Evolutionary conservation across 2,113 vertebrate genomes (phyloP).

Genomic region (Plecturocebus donacophilus): DNA sequence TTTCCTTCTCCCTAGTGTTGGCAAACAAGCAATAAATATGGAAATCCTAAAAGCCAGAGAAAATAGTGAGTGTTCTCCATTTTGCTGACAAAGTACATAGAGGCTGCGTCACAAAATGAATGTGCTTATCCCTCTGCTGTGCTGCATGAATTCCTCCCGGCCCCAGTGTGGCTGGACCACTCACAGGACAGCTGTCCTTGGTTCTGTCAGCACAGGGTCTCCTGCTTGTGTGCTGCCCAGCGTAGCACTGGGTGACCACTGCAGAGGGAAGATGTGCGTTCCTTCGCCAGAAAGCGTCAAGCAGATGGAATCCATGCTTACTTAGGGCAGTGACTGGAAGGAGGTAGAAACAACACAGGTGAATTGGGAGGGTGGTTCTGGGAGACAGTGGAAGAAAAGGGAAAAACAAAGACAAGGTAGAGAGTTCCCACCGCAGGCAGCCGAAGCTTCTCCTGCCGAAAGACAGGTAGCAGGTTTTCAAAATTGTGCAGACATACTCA

Average conservation of each 20-base stretch:
- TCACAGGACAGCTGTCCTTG: conserved; percentile 44
- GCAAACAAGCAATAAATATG: conserved; percentile 84
- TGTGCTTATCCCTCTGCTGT: conserved; percentile 7
- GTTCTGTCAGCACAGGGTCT: conserved; percentile 22
- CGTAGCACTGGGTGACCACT: accelerated
- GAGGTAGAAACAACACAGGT: neutral
- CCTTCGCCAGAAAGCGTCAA: neutral
- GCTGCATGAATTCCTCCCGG: neutral
- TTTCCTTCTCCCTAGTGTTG: conserved; percentile 39
- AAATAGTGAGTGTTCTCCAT: conserved; percentile 56
- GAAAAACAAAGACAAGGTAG: neutral
- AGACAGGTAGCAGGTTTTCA: neutral
- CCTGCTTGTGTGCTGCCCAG: neutral
- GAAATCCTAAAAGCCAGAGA: conserved; percentile 78
- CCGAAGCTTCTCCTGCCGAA: neutral
- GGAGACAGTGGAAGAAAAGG: accelerated
- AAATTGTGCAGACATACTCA: neutral
- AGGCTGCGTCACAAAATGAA: conserved; percentile 37
- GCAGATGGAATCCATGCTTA: neutral
- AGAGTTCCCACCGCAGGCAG: neutral
- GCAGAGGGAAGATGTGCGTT: neutral
- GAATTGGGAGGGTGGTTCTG: accelerated
- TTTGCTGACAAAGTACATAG: conserved; percentile 49
- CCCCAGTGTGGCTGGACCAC: neutral
- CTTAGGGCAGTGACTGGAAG: neutral